These are phyloP conservation scores for Bungarus multicinctus DNA, from an alignment of 2,113 vertebrate genomes.

Conservation along the genomic window DNA sequence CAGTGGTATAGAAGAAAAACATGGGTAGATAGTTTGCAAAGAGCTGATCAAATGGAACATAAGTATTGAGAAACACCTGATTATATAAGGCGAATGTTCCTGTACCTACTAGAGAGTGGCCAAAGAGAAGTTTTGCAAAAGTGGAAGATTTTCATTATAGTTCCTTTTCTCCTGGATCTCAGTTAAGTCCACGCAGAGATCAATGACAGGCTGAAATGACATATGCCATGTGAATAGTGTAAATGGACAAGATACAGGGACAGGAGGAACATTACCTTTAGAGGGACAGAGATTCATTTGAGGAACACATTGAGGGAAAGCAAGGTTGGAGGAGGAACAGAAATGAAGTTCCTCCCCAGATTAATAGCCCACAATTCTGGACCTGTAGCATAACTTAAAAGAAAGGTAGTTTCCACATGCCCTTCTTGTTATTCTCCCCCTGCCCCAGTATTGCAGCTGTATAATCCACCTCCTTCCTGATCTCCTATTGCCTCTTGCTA, in stretches of 20 bases:
- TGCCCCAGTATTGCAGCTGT: not conserved
- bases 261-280: not conserved
- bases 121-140: not conserved
- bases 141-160: not conserved
- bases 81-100: constrained; percentile 37
- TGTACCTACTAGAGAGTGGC: not conserved
- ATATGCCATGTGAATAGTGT: not conserved
- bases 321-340: not conserved
- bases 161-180: not conserved
- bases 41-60: constrained; percentile 32
- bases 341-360: not conserved
- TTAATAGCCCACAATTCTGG: not conserved
- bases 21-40: not conserved
- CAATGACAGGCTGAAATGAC: not conserved
- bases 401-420: not conserved
- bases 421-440: not conserved
- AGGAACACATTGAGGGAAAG: not conserved
- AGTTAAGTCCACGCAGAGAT: not conserved
- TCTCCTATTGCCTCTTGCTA: not conserved
- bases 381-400: not conserved
- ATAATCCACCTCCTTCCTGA: not conserved
- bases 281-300: not conserved
- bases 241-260: not conserved
- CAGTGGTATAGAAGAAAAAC: not conserved
- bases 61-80: constrained; percentile 33